Evolutionary conservation across 1,140 invertebrate genomes (phyloP), one percentile per base, ranked within the genome.

Genomic region (Nebria ingens): DNA sequence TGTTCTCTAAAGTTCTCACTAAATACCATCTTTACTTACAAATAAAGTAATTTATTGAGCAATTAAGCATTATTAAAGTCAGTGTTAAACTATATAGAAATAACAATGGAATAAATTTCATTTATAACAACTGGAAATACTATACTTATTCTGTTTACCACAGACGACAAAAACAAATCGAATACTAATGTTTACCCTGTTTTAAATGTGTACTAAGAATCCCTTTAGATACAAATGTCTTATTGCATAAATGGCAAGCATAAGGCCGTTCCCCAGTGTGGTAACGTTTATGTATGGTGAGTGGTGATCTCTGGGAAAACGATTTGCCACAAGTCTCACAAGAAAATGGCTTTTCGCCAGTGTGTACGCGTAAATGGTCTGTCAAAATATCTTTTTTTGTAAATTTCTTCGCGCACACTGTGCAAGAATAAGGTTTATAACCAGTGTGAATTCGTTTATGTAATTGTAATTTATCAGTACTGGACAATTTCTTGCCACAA

Each of bases 271-370:
- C 68, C 4, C 68, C 71, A 6, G 70, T 68, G 53, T 78, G 75
- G 1, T 65, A 65, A 11, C 66, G 62, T 3, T 68, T 61, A 53
- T 76, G 74, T 2, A 82, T 82, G 19, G 80, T 75, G 13, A 85
- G 65, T 25, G 73, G 74, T 3, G 81, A 84, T 4, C 80, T 78
- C 62, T 86, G 84, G 0, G 81, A 84, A 63, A 88, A 88, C 15
- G 76, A 64, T 58, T 84, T 75, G 22, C 75, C 70, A 64, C 85
- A 87, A n/a, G 71, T 60, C 21, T 68, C 66, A 62, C 79, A 79
- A 2, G 61, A 61, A 58, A 72, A 79, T 11, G 76, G 76, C 56
- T 74, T 71, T 52, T 76, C 73, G 1, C 75, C 74, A 3, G 73
- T 75, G 58, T 77, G 75, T 19, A 73, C 69, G 9, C 75, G 64